phyloP scores from a whole-genome alignment of 2,113 vertebrate species.

The Sylvietta virens region DNA sequence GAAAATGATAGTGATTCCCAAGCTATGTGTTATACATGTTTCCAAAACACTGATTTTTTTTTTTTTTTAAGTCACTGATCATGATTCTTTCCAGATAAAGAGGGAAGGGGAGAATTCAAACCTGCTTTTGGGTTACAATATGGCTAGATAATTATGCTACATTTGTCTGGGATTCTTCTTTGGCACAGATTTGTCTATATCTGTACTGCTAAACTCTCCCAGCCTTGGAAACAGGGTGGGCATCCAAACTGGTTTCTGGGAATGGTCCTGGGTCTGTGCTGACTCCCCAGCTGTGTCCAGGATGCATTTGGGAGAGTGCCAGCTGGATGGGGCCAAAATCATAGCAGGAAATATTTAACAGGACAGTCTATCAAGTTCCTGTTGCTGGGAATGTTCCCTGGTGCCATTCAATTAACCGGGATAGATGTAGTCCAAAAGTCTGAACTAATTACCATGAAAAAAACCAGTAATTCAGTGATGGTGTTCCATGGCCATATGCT shows the following conservation, averaged over 20 bases:
- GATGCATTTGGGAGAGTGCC: neutral
- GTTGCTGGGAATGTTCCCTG: neutral
- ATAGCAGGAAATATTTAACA: slow-evolving; percentile 8
- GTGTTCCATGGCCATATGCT: neutral
- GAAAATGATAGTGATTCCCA: neutral
- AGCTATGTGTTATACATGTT: neutral
- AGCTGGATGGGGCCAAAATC: neutral
- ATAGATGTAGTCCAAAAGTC: neutral
- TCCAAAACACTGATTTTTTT: accelerated
- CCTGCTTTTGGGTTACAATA: neutral
- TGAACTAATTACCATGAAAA: slow-evolving; percentile 28
- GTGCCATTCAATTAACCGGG: slow-evolving; percentile 14
- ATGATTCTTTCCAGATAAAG: neutral
- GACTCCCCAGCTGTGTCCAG: neutral
- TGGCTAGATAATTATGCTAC: neutral
- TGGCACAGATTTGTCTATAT: neutral
- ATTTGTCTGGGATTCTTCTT: neutral
- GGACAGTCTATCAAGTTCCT: neutral
- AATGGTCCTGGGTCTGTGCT: neutral
- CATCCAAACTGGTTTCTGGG: neutral
- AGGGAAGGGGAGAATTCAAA: neutral
- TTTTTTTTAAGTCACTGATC: neutral
- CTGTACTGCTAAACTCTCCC: neutral
- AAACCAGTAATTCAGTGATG: neutral
- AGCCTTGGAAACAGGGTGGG: neutral